Evolutionary conservation across 35 echinoderm and acorn worm species (phyloP).

Genomic region (Anneissia japonica): DNA sequence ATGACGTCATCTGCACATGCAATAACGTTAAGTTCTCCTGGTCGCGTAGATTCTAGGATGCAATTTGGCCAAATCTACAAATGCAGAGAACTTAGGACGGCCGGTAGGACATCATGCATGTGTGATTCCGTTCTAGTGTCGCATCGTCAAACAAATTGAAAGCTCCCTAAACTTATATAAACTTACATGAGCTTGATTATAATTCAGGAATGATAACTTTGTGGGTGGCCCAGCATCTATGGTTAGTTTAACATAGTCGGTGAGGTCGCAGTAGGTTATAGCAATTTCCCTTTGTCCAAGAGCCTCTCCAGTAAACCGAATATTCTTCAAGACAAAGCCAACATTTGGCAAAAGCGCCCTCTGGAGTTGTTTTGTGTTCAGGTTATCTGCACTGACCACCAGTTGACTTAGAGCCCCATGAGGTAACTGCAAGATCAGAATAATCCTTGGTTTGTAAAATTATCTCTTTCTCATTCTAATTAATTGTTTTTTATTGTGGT

Average conservation of each 20-base stretch:
- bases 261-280: constrained; percentile 61
- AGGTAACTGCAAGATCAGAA: constrained; percentile 51
- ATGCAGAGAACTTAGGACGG: no score
- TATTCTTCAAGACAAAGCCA: constrained; percentile 65
- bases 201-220: constrained; percentile 51
- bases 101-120: no score
- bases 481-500: no score
- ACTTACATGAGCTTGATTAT: constrained; percentile 51
- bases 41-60: no score
- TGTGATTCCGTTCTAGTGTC: no score
- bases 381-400: constrained; percentile 39
- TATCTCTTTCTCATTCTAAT: no score
- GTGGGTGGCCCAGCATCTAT: constrained; percentile 53
- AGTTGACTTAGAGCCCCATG: constrained; percentile 73
- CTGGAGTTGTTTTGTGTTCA: constrained; percentile 57
- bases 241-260: constrained; percentile 59
- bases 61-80: no score
- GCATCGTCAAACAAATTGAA: no score
- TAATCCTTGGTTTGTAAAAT: no score
- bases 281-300: constrained; percentile 48
- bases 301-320: constrained; percentile 51
- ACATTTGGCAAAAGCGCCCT: constrained; percentile 42
- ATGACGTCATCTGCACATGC: no score
- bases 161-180: no score
- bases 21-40: no score